Evolutionary conservation across 2,888 invertebrate species (phyloP), one percentile per base, ranked within the genome.

Genomic region (Phengaris alcon): DNA sequence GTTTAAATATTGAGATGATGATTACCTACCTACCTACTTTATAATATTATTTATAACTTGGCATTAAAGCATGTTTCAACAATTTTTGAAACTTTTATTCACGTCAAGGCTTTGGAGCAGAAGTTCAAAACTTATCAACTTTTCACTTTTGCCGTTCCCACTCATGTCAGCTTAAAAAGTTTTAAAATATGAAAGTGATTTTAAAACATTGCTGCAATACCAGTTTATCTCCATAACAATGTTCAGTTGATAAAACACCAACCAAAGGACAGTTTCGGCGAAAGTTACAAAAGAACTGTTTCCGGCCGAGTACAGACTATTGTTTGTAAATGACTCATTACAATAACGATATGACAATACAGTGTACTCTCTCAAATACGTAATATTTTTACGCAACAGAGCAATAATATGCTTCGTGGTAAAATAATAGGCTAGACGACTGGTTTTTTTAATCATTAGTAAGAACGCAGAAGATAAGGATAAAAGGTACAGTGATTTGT

Each of bases 251-350:
- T 57, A 76, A 68, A 76, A 75, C 76, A 76, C 77, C 73, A 77
- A 74, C 70, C 74, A 76, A 77, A 68, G 77, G 77, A 79, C 79
- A 79, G 78, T 78, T 77, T 78, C 76, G 79, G 81, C 81, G 83
- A 83, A 82, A 83, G 82, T 82, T 77, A 79, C 87, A 84, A 87
- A 88, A 82, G 82, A 81, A 83, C 82, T 83, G 84, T 89, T 89
- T 90, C 85, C 87, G 85, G 84, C 80, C 82, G 76, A 59, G 59
- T 59, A 59, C 59, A 10, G 78, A 82, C 85, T 85, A 90, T 89
- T 91, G 89, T 90, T 88, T 87, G 86, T 84, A 86, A 90, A 89
- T 89, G 87, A 86, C 81, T 86, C 84, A 84, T 83, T 82, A 80
- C 76, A 80, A 82, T 78, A 82, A 82, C 82, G 81, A 80, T 82